These are phyloP conservation scores for Gadus chalcogrammus DNA, from an alignment of 2,113 vertebrate species.

Conservation along the genomic window DNA sequence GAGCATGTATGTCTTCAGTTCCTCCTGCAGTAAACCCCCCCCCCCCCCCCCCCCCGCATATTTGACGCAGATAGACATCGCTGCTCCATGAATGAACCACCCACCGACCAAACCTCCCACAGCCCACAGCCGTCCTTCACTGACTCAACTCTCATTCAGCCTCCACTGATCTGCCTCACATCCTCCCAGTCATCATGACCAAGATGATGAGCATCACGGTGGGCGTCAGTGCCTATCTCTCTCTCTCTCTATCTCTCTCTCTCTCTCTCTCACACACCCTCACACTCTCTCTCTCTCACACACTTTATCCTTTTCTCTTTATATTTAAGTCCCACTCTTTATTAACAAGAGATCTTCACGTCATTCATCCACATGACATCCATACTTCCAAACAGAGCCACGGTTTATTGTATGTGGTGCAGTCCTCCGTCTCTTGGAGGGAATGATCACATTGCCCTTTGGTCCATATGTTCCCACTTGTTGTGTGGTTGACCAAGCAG, in stretches of 20 bases:
- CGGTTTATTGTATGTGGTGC: too few relatives aligned
- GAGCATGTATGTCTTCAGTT: conserved; percentile 12
- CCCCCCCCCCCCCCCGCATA: not conserved
- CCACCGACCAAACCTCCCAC: conserved; percentile 46
- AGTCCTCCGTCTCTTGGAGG: too few relatives aligned
- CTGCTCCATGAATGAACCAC: conserved; percentile 52
- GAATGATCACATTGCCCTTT: too few relatives aligned
- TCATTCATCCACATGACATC: not conserved
- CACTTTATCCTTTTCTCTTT: conserved; percentile 3
- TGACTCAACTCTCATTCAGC: conserved; percentile 57
- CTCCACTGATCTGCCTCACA: conserved; percentile 44
- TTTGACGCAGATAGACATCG: conserved; percentile 29
- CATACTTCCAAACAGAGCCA: too few relatives aligned
- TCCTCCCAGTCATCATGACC: conserved; percentile 46
- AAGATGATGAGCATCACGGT: conserved; percentile 39
- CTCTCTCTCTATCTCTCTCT: conserved; percentile 2
- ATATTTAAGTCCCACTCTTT: conserved; percentile 30
- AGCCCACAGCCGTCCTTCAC: conserved; percentile 40
- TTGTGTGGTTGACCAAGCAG: conserved; percentile 32
- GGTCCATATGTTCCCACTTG: not conserved
- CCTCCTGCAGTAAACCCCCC: conserved; percentile 21
- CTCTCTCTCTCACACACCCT: conserved; percentile 6
- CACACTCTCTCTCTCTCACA: conserved; percentile 7
- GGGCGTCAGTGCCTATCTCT: conserved; percentile 21
- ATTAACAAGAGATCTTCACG: conserved; percentile 27